phyloP scores from a whole-genome alignment of 2,113 vertebrate genomes.

The Caranx ignobilis region DNA sequence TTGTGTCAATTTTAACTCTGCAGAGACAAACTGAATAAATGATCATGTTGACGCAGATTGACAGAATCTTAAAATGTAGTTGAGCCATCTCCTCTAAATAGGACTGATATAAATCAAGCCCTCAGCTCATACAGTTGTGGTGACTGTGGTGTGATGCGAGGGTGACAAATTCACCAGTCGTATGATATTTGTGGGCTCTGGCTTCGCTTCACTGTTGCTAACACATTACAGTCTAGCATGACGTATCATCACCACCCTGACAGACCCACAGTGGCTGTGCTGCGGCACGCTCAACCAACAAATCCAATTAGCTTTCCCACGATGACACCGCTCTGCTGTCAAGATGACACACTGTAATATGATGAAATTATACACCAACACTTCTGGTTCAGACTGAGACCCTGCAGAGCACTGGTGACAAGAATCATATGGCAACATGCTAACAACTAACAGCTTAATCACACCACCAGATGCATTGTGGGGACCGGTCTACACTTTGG shows the following conservation, averaged over 20 bases:
- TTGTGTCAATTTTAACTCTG: constrained; percentile 44
- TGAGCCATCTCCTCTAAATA: constrained; percentile 12
- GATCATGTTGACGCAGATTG: constrained; percentile 20
- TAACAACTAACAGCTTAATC: constrained; percentile 66
- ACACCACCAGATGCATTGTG: background rate
- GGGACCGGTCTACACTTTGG: background rate
- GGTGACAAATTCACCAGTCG: constrained; percentile 78
- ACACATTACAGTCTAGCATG: constrained; percentile 72
- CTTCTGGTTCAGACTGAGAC: constrained; percentile 60
- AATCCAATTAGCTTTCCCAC: constrained; percentile 79
- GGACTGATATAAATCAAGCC: constrained; percentile 55
- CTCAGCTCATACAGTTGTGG: constrained; percentile 67
- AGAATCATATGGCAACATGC: constrained; percentile 54
- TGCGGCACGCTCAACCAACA: constrained; percentile 60
- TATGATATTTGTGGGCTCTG: constrained; percentile 67
- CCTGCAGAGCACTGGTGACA: constrained; percentile 58
- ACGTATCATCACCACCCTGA: constrained; percentile 65
- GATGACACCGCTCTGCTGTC: constrained; percentile 60
- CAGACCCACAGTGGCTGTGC: constrained; percentile 57
- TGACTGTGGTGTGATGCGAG: constrained; percentile 64
- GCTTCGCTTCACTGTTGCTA: constrained; percentile 52
- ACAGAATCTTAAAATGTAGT: constrained; percentile 28
- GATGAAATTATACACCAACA: constrained; percentile 74
- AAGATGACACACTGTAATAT: constrained; percentile 70
- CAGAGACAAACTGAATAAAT: constrained; percentile 37